phyloP scores from a whole-genome alignment of 1,140 invertebrate species.

The Asbolus verrucosus region DNA sequence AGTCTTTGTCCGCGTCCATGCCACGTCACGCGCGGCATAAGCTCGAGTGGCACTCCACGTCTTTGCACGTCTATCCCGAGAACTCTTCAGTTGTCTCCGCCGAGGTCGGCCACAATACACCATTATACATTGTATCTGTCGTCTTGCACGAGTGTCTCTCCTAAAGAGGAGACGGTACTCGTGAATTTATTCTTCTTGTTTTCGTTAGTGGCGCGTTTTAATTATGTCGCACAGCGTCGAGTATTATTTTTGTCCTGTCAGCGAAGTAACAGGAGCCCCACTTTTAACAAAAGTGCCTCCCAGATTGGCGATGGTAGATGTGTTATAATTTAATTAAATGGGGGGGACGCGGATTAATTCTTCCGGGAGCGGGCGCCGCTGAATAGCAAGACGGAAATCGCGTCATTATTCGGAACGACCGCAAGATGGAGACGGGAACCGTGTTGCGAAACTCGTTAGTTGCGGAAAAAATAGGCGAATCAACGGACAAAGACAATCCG shows the following conservation, averaged over 20 bases:
- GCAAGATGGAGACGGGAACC: slow-evolving; percentile 35
- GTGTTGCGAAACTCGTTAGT: slow-evolving; percentile 49
- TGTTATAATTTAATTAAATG: slow-evolving; percentile 37
- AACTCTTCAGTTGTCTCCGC: slow-evolving; percentile 52
- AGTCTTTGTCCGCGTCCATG: slow-evolving; percentile 55
- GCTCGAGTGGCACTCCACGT: slow-evolving; percentile 48
- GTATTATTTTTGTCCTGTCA: slow-evolving; percentile 38
- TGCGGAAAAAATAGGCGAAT: slow-evolving; percentile 49
- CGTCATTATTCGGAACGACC: slow-evolving; percentile 30
- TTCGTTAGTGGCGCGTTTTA: slow-evolving; percentile 27
- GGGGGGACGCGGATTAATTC: slow-evolving; percentile 10
- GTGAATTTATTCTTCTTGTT: slow-evolving; percentile 38
- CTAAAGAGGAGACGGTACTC: slow-evolving; percentile 13
- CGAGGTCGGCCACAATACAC: slow-evolving; percentile 52
- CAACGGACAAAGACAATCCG: slow-evolving; percentile 49
- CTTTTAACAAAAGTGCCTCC: not conserved
- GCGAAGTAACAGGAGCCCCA: no score
- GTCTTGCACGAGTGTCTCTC: slow-evolving; percentile 28
- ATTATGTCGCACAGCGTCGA: slow-evolving; percentile 28
- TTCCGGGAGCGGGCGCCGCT: not conserved
- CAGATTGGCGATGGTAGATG: slow-evolving; percentile 22
- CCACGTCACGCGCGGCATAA: slow-evolving; percentile 54
- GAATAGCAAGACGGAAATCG: slow-evolving; percentile 37
- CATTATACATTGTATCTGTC: slow-evolving; percentile 51
- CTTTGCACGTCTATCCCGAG: slow-evolving; percentile 56